These are phyloP conservation scores for Nymphicus hollandicus DNA, from an alignment of 2,113 vertebrate species.

Conservation along the genomic window DNA sequence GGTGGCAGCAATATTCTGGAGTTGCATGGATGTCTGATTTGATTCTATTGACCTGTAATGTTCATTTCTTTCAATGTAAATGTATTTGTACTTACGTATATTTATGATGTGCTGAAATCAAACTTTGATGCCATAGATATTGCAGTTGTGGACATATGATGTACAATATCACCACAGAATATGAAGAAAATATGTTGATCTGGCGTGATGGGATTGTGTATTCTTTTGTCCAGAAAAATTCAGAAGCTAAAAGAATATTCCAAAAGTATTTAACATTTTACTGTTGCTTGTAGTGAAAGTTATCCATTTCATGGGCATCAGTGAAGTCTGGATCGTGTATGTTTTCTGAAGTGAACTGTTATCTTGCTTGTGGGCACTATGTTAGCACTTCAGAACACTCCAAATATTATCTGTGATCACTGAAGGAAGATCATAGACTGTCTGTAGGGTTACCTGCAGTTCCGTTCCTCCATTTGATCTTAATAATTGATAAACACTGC, in stretches of 20 bases:
- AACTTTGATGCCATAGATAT: not conserved
- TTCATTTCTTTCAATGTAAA: not conserved
- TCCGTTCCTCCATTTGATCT: not conserved
- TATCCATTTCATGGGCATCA: not conserved
- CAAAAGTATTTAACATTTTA: not conserved
- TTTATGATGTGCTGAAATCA: not conserved
- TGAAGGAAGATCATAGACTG: not conserved
- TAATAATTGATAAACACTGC: not conserved
- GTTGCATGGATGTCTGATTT: not conserved
- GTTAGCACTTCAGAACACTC: not conserved
- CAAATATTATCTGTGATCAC: not conserved
- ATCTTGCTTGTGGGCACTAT: not conserved
- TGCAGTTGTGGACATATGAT: not conserved
- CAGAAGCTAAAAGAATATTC: not conserved
- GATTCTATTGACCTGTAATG: not conserved
- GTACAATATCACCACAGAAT: not conserved
- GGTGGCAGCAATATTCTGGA: constrained; percentile 60
- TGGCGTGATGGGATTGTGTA: not conserved
- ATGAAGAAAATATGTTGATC: not conserved
- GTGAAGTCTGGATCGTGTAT: not conserved
- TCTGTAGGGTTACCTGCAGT: not conserved
- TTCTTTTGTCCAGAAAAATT: not conserved
- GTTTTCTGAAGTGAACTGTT: not conserved
- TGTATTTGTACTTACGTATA: not conserved
- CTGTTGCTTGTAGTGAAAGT: not conserved